Conservation (phyloP, 2,888 invertebrate species). For the Eristalis tenax region DNA sequence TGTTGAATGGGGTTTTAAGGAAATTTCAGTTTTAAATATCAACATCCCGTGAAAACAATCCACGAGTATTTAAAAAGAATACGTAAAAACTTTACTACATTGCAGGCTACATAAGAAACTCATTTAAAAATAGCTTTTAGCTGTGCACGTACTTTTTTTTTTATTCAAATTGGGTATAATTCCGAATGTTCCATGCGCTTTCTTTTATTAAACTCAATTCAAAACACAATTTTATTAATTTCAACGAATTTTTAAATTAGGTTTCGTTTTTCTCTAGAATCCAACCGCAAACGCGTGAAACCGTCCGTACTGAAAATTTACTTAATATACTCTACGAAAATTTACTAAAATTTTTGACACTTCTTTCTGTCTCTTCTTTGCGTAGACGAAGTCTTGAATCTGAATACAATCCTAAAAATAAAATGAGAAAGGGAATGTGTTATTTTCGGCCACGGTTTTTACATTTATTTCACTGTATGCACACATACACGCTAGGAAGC, state of each 20-base stretch:
- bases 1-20: neutral
- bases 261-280: conserved; percentile 41
- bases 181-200: conserved; percentile 10
- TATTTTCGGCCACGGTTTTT: conserved; percentile 68
- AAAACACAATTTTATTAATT: neutral
- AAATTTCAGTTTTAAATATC: neutral
- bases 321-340: conserved; percentile 61
- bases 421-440: conserved; percentile 77
- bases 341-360: conserved; percentile 69
- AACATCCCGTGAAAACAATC: conserved; percentile 12
- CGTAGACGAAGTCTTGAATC: conserved; percentile 76
- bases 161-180: conserved; percentile 15
- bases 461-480: conserved; percentile 51
- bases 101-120: conserved; percentile 71
- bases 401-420: conserved; percentile 77
- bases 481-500: conserved; percentile 22
- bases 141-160: conserved; percentile 76
- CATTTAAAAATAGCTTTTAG: conserved; percentile 80
- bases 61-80: conserved; percentile 37
- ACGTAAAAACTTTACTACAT: conserved; percentile 67
- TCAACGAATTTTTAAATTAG: conserved; percentile 8
- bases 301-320: conserved; percentile 53
- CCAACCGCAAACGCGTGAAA: conserved; percentile 45
- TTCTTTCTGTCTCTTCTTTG: conserved; percentile 73
- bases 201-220: neutral